A percentile compares a stretch with the other conserved stretches of the same genome.
These are phyloP conservation scores for Marasmarcha lunaedactyla DNA, from an alignment of 2,888 invertebrate genomes.

Conservation along the genomic window DNA sequence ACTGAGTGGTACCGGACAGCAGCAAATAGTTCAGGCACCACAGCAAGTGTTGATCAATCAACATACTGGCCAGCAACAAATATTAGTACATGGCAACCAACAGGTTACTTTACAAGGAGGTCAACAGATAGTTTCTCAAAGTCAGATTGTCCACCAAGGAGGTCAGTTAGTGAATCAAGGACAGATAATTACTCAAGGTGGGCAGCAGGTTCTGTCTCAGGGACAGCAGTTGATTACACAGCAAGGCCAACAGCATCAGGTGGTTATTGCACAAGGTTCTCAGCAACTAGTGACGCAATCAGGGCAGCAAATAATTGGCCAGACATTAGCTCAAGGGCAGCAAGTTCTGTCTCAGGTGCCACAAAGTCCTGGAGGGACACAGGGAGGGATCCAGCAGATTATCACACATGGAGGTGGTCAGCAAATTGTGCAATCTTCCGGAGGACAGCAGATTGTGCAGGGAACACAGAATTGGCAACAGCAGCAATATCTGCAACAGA, in stretches of 20 bases:
- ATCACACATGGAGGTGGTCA: slow-evolving; percentile 62
- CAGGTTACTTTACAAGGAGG: slow-evolving; percentile 60
- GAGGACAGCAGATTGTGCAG: slow-evolving; percentile 55
- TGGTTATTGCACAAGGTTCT: slow-evolving; percentile 55
- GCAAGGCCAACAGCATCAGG: slow-evolving; percentile 60
- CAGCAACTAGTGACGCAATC: slow-evolving; percentile 62
- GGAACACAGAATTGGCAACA: slow-evolving; percentile 63
- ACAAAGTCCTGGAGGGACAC: slow-evolving; percentile 46
- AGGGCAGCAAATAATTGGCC: slow-evolving; percentile 58
- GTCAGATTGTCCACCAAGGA: slow-evolving; percentile 59
- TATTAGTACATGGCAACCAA: slow-evolving; percentile 60
- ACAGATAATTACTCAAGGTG: slow-evolving; percentile 51
- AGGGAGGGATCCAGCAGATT: slow-evolving; percentile 61
- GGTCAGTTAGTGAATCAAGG: slow-evolving; percentile 58
- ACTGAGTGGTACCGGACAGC: slow-evolving; percentile 64
- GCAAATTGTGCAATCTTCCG: slow-evolving; percentile 51
- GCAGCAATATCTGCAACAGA: slow-evolving; percentile 59
- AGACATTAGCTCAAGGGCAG: slow-evolving; percentile 46
- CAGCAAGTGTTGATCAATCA: slow-evolving; percentile 65
- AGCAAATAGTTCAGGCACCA: slow-evolving; percentile 61
- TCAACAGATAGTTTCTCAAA: slow-evolving; percentile 58
- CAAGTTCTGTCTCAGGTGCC: slow-evolving; percentile 55
- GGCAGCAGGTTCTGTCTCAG: slow-evolving; percentile 56
- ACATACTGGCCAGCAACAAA: slow-evolving; percentile 60
- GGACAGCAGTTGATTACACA: slow-evolving; percentile 61